Conservation (phyloP, 2,888 invertebrate species). For the Lepetodrilus schrolli region DNA sequence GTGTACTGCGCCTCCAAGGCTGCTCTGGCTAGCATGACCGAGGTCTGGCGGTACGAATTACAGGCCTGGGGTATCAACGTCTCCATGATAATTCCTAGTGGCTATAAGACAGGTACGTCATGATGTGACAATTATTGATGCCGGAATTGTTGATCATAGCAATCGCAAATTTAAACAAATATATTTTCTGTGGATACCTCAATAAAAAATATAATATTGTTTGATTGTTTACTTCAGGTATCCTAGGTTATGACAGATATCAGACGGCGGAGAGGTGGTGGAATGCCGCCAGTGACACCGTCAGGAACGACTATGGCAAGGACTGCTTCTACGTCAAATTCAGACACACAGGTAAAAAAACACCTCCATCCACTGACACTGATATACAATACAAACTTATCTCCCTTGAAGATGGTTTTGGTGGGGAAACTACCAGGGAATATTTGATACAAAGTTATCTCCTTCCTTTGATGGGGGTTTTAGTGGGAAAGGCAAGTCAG, state of each 20-base stretch:
- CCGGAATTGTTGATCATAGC: too few species aligned
- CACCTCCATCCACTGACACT: background rate
- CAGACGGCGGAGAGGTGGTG: slow-evolving; percentile 64
- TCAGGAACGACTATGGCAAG: slow-evolving; percentile 60
- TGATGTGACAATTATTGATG: too few species aligned
- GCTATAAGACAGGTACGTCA: slow-evolving; percentile 63
- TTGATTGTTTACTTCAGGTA: slow-evolving; percentile 54
- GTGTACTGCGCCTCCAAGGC: slow-evolving; percentile 68
- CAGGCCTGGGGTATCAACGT: slow-evolving; percentile 63
- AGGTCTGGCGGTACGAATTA: slow-evolving; percentile 62
- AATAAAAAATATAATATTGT: too few species aligned
- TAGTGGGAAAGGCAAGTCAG: too few species aligned
- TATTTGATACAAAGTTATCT: too few species aligned
- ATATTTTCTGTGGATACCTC: too few species aligned
- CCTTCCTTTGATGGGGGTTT: background rate
- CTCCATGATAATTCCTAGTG: slow-evolving; percentile 66
- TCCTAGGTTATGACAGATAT: slow-evolving; percentile 58
- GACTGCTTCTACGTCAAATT: slow-evolving; percentile 56
- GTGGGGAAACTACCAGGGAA: too few species aligned
- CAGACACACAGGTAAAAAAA: background rate
- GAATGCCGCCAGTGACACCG: slow-evolving; percentile 53
- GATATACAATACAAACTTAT: slow-evolving; percentile 54
- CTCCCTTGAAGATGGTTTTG: slow-evolving; percentile 56
- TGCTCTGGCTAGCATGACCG: slow-evolving; percentile 60
- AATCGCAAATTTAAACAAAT: too few species aligned